Percentiles rank a stretch among this genome's conserved stretches.
phyloP scores from a whole-genome alignment of 92 coral and sea anemone genomes.

The Montipora capitata region DNA sequence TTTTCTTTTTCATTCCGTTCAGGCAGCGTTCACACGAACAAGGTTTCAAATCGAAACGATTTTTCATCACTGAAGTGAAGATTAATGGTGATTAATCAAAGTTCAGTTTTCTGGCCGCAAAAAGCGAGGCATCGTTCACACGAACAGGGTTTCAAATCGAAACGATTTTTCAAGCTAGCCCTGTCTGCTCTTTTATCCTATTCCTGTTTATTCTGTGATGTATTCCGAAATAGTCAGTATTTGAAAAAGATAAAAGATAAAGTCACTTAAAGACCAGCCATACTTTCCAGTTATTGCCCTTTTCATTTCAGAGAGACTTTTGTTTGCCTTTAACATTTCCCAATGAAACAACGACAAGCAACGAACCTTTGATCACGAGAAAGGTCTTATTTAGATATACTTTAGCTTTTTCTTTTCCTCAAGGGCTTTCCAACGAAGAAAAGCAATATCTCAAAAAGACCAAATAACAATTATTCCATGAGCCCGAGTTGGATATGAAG shows the following conservation, averaged over 20 bases:
- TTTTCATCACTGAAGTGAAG: neutral
- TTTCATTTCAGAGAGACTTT: neutral
- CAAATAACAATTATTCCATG: neutral
- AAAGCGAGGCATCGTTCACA: neutral
- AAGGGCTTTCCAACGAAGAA: neutral
- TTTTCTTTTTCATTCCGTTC: too few species aligned
- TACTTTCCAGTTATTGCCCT: neutral
- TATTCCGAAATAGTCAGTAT: neutral
- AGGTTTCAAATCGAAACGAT: neutral
- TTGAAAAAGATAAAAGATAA: neutral
- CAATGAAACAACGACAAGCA: neutral
- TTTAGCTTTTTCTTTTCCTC: neutral
- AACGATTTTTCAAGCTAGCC: neutral
- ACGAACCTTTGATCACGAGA: neutral
- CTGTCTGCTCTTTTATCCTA: too few species aligned
- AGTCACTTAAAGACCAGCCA: neutral
- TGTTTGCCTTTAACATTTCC: neutral
- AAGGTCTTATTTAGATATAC: neutral
- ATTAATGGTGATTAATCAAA: too few species aligned
- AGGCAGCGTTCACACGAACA: neutral
- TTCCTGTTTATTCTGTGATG: neutral
- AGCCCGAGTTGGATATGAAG: too few species aligned
- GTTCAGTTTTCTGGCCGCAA: too few species aligned
- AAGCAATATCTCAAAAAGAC: neutral
- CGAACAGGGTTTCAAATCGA: neutral